A percentile compares a stretch with the other conserved stretches of the same genome.
Evolutionary conservation across 1,140 invertebrate species (phyloP).

Genomic region (Spodoptera frugiperda): DNA sequence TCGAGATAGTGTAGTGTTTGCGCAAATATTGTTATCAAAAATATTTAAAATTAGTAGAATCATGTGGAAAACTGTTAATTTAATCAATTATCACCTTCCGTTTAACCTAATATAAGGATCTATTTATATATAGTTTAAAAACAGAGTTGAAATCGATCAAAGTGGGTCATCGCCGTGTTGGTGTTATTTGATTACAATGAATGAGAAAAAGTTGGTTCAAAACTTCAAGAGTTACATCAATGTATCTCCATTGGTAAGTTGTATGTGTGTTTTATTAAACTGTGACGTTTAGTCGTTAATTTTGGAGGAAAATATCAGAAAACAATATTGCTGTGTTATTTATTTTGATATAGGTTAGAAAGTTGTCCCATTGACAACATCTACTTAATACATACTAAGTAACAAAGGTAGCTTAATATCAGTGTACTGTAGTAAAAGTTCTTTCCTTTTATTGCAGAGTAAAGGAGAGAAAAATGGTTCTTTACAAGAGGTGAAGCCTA

Average conservation of each 20-base stretch:
- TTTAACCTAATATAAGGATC: constrained; percentile 54
- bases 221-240: constrained; percentile 84
- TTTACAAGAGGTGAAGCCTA: constrained; percentile 75
- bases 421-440: constrained; percentile 17
- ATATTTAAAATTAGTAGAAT: constrained; percentile 70
- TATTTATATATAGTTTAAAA: constrained; percentile 41
- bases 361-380: constrained; percentile 3
- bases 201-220: constrained; percentile 79
- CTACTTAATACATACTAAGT: not conserved
- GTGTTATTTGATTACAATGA: constrained; percentile 77
- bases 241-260: constrained; percentile 72
- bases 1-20: constrained; percentile 62
- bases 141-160: constrained; percentile 56
- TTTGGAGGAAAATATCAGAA: not conserved
- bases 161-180: constrained; percentile 72
- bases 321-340: constrained; percentile 20
- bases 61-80: constrained; percentile 72
- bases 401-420: constrained; percentile 8
- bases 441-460: constrained; percentile 63
- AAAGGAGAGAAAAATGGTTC: constrained; percentile 80
- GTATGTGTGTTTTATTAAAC: not conserved
- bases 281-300: not conserved
- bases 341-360: constrained; percentile 38
- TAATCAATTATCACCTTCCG: constrained; percentile 56
- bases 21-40: constrained; percentile 78